Evolutionary conservation across 2,113 vertebrate species (phyloP).

Genomic region (Larimichthys polyactis): DNA sequence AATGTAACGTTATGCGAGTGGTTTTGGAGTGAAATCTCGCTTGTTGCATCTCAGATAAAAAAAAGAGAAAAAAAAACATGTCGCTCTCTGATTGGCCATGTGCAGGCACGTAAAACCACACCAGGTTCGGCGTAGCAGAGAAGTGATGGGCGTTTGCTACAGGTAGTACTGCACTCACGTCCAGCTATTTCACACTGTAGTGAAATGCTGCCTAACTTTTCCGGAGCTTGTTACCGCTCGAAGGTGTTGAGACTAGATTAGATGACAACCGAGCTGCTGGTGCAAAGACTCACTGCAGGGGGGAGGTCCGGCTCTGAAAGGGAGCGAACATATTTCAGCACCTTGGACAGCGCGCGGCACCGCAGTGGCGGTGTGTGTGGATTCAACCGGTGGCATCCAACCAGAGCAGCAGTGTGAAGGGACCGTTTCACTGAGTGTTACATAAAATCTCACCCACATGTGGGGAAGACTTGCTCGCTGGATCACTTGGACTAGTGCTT

Average conservation of each 20-base stretch:
- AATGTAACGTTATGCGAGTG: not conserved
- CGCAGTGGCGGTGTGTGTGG: slow-evolving; percentile 71
- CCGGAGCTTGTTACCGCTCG: not conserved
- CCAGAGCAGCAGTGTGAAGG: slow-evolving; percentile 24
- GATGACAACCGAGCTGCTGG: not conserved
- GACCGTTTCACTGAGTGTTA: slow-evolving; percentile 6
- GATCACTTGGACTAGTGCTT: slow-evolving; percentile 35
- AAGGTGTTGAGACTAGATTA: not conserved
- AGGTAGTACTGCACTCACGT: slow-evolving; percentile 37
- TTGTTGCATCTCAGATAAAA: not conserved
- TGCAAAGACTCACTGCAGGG: slow-evolving; percentile 21
- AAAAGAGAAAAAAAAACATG: not conserved
- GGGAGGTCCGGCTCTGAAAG: slow-evolving; percentile 16
- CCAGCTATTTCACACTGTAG: not conserved
- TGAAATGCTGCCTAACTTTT: slow-evolving; percentile 35
- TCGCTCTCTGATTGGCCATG: slow-evolving; percentile 60
- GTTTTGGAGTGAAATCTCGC: not conserved
- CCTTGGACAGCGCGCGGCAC: slow-evolving; percentile 71
- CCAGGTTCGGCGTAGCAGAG: slow-evolving; percentile 23
- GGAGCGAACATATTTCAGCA: slow-evolving; percentile 69
- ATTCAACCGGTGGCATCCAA: slow-evolving; percentile 81
- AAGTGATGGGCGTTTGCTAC: slow-evolving; percentile 32
- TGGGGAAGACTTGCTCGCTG: slow-evolving; percentile 7
- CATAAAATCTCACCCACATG: slow-evolving; percentile 30
- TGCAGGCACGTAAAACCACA: slow-evolving; percentile 65